Conservation (phyloP, 2,113 vertebrate species). For the Zapornia atra region DNA sequence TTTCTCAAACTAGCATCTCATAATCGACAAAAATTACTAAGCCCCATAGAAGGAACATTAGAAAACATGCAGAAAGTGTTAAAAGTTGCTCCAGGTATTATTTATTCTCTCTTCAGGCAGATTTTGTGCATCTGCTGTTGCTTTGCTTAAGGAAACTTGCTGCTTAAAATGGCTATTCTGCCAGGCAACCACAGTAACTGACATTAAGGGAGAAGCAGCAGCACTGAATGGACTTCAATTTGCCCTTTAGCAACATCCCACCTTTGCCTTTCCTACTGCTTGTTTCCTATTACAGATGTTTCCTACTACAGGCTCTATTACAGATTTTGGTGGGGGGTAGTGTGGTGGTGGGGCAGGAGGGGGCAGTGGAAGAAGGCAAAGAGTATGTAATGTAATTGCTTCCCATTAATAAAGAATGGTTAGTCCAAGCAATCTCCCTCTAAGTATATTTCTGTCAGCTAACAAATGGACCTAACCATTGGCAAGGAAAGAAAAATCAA, state of each 20-base stretch:
- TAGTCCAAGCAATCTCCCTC: background rate
- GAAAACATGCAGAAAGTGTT: background rate
- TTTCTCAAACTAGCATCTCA: background rate
- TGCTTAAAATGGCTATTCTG: background rate
- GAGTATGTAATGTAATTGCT: background rate
- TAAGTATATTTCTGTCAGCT: background rate
- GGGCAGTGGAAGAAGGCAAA: background rate
- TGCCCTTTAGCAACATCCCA: background rate
- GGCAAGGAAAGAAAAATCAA: conserved; percentile 33
- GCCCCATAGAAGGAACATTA: background rate
- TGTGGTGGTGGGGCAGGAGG: no score
- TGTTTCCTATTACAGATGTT: background rate
- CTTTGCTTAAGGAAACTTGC: background rate
- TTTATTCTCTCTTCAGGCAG: background rate
- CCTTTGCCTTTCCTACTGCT: background rate
- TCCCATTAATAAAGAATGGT: background rate
- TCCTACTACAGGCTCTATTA: background rate
- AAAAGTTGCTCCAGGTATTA: background rate
- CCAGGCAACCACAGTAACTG: background rate
- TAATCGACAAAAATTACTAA: background rate
- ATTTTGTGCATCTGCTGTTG: background rate
- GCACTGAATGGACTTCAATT: background rate
- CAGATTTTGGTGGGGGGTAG: background rate
- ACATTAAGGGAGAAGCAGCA: background rate
- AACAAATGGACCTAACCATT: conserved; percentile 7